Evolutionary conservation across 2,797 vertebrate species (phyloP), one percentile per base, ranked within the genome.

Genomic region (Peromyscus melanophrys): DNA sequence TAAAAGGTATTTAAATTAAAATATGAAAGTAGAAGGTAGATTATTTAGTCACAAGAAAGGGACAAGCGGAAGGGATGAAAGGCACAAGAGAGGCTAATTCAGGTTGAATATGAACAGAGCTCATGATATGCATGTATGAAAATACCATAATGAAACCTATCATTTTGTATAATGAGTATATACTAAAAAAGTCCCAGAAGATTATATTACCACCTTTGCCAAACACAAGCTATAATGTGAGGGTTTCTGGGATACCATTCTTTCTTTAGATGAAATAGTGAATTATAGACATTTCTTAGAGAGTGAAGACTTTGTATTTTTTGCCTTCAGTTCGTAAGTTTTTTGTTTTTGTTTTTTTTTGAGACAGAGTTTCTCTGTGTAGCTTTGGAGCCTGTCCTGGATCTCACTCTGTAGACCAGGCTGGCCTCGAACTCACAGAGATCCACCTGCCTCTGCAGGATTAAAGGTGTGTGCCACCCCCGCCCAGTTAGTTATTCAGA

Each of bases 191-290:
- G 55, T 43, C 37, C 37, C 27, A 31, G 27, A 23, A 75, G 71
- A 77, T 46, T 49, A 61, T 89, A 77, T 89, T 49, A 34, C 73
- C 12, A 49, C 40, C 73, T 40, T 43, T 46, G 73, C 55, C 31
- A 61, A 61, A 61, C 49, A 49, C 4, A 43, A 61, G 17, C 55
- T 46, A 34, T 89, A n/a, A 61, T 89, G 29, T 46, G 71, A 63
- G 73, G 40, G 10, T 82, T 91, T 52, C 43, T 77, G 40, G 59
- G 61, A 63, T 82, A 59, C 57, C 55, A 17, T 31, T 89, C 69
- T 75, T 88, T 89, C 55, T 89, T 89, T 46, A 89, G 87, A 89
- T 61, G 52, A 75, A 59, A 34, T 75, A 59, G 19, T 89, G 29
- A 89, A 73, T 61, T 76, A 46, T 46, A 77, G 87, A 61, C 40